Evolutionary conservation across 1,140 invertebrate genomes (phyloP).

Genomic region (Cotesia typhae): DNA sequence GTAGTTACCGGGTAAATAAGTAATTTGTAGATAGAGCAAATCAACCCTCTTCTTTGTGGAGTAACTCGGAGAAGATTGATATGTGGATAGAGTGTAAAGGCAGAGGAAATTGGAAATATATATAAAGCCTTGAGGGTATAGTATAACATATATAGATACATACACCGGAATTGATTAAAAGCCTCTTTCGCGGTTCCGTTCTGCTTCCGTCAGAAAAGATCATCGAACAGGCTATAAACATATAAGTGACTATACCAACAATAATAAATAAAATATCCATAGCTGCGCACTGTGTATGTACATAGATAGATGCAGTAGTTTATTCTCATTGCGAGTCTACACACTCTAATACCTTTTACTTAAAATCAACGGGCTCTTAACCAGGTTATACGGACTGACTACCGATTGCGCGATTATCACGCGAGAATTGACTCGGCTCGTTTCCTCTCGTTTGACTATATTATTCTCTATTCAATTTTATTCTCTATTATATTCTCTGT

Average conservation of each 20-base stretch:
- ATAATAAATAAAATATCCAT: no score
- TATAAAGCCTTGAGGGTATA: background rate
- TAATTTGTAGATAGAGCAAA: background rate
- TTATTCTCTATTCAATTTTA: no score
- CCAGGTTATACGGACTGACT: constrained; percentile 59
- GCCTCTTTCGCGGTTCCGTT: constrained; percentile 56
- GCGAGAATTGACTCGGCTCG: constrained; percentile 39
- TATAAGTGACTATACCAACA: no score
- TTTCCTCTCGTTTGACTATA: constrained; percentile 26
- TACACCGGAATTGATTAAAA: background rate
- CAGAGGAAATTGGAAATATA: background rate
- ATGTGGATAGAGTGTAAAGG: constrained; percentile 4
- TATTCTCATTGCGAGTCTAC: constrained; percentile 55
- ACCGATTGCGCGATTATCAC: constrained; percentile 53
- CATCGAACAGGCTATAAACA: constrained; percentile 15
- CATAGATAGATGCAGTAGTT: constrained; percentile 16
- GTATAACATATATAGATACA: background rate
- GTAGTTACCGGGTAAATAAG: background rate
- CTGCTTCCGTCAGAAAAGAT: constrained; percentile 59
- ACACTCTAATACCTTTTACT: constrained; percentile 62
- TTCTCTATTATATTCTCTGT: constrained; percentile 4
- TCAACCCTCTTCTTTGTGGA: background rate
- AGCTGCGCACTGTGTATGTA: background rate
- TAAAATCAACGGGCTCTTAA: constrained; percentile 54
- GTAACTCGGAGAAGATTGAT: no score